phyloP scores from a whole-genome alignment of 1,140 invertebrate genomes.

The Sinonovacula constricta region DNA sequence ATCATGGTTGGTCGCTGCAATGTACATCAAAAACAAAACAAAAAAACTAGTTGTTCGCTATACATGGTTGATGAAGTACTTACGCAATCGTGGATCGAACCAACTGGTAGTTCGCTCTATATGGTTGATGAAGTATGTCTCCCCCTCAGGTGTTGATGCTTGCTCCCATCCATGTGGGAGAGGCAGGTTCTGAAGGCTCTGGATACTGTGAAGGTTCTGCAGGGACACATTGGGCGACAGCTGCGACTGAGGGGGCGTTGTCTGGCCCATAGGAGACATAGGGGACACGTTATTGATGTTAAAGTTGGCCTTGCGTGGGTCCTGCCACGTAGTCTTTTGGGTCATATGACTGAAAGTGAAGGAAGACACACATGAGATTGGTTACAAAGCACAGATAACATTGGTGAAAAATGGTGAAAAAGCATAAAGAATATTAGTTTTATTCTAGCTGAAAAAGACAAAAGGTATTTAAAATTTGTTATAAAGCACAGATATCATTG shows the following conservation, averaged over 20 bases:
- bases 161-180: constrained; percentile 97
- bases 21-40: no score
- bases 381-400: no score
- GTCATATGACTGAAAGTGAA: constrained; percentile 95
- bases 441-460: no score
- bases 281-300: no score
- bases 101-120: constrained; percentile 77
- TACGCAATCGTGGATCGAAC: constrained; percentile 77
- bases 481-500: no score
- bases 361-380: no score
- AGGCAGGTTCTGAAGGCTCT: constrained; percentile 82
- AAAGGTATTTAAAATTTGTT: no score
- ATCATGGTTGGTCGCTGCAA: no score
- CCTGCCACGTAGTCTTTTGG: constrained; percentile 97
- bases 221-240: constrained; percentile 58
- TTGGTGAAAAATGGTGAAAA: no score
- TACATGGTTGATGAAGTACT: no score
- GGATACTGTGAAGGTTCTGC: constrained; percentile 54
- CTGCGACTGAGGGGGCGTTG: constrained; percentile 49
- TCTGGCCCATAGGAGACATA: constrained; percentile 42
- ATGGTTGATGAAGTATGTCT: constrained; percentile 96
- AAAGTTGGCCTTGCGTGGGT: constrained; percentile 89
- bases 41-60: no score
- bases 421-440: no score
- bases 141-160: constrained; percentile 93